phyloP scores from a whole-genome alignment of 2,888 invertebrate genomes.

The Acanthosepion lycidas region DNA sequence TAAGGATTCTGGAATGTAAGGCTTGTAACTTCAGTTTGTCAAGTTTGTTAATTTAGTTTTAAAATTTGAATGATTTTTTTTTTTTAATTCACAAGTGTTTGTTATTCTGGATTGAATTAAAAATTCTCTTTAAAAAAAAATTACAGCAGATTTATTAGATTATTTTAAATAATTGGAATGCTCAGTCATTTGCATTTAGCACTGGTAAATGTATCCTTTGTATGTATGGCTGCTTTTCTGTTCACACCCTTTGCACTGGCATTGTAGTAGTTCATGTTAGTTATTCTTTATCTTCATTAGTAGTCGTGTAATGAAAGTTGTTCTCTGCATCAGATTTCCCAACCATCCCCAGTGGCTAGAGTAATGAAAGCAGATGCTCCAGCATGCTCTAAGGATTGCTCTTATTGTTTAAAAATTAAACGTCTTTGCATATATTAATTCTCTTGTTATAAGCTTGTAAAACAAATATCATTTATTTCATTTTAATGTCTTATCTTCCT shows the following conservation, averaged over 20 bases:
- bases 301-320: background rate
- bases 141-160: background rate
- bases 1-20: too few species aligned
- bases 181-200: background rate
- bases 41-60: background rate
- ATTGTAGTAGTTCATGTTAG: background rate
- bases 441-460: too few species aligned
- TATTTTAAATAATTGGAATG: background rate
- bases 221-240: background rate
- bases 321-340: background rate
- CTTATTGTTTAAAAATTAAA: background rate
- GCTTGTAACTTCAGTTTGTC: background rate
- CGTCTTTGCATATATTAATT: background rate
- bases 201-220: background rate
- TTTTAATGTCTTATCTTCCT: too few species aligned
- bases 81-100: background rate
- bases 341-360: background rate
- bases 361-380: background rate
- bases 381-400: background rate
- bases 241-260: constrained; percentile 13
- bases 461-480: too few species aligned
- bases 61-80: background rate
- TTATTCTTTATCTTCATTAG: background rate
- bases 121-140: background rate
- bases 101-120: background rate